Percentiles rank a stretch among this genome's conserved stretches.
These are phyloP conservation scores for Drosophila melanogaster DNA, from an alignment of 1,140 invertebrate genomes.

Conservation along the genomic window DNA sequence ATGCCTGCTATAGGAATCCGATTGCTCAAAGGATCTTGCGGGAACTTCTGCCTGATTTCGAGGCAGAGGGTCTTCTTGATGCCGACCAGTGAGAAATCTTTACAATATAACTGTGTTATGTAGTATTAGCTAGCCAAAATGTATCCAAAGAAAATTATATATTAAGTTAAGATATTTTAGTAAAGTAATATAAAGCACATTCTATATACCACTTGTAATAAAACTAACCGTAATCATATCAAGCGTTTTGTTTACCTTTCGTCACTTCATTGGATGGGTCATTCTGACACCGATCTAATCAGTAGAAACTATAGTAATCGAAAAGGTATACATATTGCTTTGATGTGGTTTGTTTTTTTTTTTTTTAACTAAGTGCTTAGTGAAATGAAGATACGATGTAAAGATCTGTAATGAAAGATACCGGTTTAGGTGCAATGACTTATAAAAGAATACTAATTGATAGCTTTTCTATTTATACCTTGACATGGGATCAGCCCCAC, in stretches of 20 bases:
- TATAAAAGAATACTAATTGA: too few species aligned
- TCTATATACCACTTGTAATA: neutral
- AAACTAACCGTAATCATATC: neutral
- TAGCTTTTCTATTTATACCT: neutral
- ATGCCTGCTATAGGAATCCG: conserved; percentile 63
- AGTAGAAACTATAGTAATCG: neutral
- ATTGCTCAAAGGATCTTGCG: conserved; percentile 45
- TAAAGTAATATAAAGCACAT: neutral
- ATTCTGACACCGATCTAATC: neutral
- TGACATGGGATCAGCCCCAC: neutral
- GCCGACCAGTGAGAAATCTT: conserved; percentile 53
- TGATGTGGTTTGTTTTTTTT: neutral
- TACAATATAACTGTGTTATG: conserved; percentile 1
- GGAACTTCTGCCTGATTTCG: conserved; percentile 60
- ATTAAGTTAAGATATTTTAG: conserved; percentile 10
- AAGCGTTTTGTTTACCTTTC: neutral
- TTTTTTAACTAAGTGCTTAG: neutral
- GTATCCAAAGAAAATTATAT: neutral
- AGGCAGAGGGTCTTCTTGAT: conserved; percentile 72
- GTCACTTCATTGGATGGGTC: neutral
- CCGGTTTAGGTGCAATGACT: too few species aligned
- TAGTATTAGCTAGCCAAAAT: neutral
- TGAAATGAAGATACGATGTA: neutral
- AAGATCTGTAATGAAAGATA: too few species aligned
- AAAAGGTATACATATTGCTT: conserved; percentile 5